phyloP scores from a whole-genome alignment of 2,797 vertebrate species.

The Rallus crepitans region DNA sequence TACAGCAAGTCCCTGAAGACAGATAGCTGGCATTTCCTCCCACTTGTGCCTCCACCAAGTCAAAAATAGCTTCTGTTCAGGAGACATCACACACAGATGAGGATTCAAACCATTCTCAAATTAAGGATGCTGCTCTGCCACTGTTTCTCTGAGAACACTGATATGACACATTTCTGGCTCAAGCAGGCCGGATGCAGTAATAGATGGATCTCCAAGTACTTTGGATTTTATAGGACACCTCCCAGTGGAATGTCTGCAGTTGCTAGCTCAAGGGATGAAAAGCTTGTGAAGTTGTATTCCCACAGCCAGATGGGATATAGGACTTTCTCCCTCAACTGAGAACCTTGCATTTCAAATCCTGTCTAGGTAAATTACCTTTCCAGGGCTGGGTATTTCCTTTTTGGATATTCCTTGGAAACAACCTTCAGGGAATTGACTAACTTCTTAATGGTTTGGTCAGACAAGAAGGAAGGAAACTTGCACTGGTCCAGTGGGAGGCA shows the following conservation, averaged over 20 bases:
- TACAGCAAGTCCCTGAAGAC: neutral
- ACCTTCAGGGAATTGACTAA: conserved; percentile 73
- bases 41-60: conserved; percentile 32
- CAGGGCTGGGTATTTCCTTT: conserved; percentile 77
- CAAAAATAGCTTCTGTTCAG: conserved; percentile 45
- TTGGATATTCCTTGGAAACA: conserved; percentile 75
- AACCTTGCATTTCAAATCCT: conserved; percentile 64
- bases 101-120: conserved; percentile 1
- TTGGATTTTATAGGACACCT: conserved; percentile 21
- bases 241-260: conserved; percentile 9
- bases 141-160: neutral
- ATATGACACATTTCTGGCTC: neutral
- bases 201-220: conserved; percentile 22
- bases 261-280: conserved; percentile 26
- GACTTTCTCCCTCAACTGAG: conserved; percentile 52
- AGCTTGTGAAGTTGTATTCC: conserved; percentile 13
- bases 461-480: conserved; percentile 82
- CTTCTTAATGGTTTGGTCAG: conserved; percentile 80
- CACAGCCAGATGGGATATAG: neutral
- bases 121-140: neutral
- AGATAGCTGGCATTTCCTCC: conserved; percentile 53
- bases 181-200: neutral
- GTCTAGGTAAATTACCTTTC: conserved; percentile 82
- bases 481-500: conserved; percentile 72
- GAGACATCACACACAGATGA: neutral